Percentiles rank a stretch among this genome's conserved stretches.
Conservation (phyloP, 2,797 vertebrate species). For the Schizopygopsis malacanthus region DNA sequence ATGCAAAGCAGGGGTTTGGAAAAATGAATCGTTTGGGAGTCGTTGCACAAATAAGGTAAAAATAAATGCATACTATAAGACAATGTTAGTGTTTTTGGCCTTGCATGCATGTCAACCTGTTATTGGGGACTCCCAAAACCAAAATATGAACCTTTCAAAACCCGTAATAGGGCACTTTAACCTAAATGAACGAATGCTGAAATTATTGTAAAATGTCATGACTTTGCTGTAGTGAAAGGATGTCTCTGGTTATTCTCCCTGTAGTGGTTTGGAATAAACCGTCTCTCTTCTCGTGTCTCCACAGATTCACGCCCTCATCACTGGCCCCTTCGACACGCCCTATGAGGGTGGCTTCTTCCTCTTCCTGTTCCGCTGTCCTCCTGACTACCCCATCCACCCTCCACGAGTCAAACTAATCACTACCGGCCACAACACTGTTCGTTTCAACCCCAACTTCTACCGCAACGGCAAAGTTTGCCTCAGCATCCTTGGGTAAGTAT, state of each 20-base stretch:
- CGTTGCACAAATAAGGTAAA: too few species aligned
- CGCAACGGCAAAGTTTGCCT: conserved; percentile 99
- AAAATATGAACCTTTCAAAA: too few species aligned
- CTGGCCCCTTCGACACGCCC: conserved; percentile 97
- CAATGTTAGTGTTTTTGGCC: too few species aligned
- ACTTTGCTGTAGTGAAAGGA: not conserved
- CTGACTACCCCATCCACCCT: conserved; percentile 98
- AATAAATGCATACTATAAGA: too few species aligned
- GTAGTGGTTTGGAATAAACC: not conserved
- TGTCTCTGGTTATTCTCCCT: not conserved
- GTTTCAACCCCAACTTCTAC: conserved; percentile 99
- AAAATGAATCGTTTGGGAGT: too few species aligned
- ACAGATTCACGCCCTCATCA: conserved; percentile 98
- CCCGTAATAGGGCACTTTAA: too few species aligned
- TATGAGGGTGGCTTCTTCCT: conserved; percentile 99
- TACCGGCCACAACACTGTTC: conserved; percentile 97
- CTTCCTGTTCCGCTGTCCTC: conserved; percentile 98
- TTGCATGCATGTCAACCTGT: too few species aligned
- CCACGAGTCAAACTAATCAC: conserved; percentile 98
- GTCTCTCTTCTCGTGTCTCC: not conserved
- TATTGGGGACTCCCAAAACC: too few species aligned
- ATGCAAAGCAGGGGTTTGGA: too few species aligned
- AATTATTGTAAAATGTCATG: not conserved
- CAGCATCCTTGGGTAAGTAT: conserved; percentile 94
- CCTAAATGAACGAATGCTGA: not conserved